Conservation (phyloP, 2,888 invertebrate genomes). For the Hypolimnas misippus region DNA sequence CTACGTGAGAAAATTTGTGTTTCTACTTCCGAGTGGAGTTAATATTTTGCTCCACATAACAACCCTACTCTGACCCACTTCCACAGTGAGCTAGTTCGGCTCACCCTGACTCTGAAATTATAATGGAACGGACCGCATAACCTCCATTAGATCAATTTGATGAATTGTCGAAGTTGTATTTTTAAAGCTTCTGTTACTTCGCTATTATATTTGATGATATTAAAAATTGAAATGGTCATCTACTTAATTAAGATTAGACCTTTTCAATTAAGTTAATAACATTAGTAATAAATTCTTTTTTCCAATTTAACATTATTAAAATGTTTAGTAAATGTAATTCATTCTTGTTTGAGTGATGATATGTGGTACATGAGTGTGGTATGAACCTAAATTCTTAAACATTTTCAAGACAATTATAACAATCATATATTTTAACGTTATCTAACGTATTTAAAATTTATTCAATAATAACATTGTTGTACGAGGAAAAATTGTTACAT, state of each 20-base stretch:
- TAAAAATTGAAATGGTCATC: not conserved
- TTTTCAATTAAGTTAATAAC: no score
- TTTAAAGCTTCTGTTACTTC: constrained; percentile 15
- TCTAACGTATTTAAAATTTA: no score
- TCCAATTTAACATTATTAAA: no score
- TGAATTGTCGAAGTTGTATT: constrained; percentile 33
- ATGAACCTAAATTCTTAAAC: no score
- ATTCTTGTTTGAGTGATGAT: no score
- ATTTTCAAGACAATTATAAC: no score
- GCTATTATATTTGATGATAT: not conserved
- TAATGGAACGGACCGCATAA: constrained; percentile 47
- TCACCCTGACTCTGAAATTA: constrained; percentile 52
- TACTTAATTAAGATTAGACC: no score
- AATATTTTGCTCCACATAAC: constrained; percentile 13
- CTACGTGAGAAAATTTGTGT: not conserved
- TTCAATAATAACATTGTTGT: no score
- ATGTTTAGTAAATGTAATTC: no score
- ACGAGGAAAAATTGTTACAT: no score
- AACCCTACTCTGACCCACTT: constrained; percentile 46
- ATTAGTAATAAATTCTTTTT: constrained; percentile 13
- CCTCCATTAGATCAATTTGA: constrained; percentile 46
- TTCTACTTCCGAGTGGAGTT: not conserved
- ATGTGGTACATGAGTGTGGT: no score
- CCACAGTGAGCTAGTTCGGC: constrained; percentile 41
- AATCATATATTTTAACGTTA: no score